Base-by-base conservation (phyloP, 2,797 vertebrate genomes). In the Phoeniculus purpureus region DNA sequence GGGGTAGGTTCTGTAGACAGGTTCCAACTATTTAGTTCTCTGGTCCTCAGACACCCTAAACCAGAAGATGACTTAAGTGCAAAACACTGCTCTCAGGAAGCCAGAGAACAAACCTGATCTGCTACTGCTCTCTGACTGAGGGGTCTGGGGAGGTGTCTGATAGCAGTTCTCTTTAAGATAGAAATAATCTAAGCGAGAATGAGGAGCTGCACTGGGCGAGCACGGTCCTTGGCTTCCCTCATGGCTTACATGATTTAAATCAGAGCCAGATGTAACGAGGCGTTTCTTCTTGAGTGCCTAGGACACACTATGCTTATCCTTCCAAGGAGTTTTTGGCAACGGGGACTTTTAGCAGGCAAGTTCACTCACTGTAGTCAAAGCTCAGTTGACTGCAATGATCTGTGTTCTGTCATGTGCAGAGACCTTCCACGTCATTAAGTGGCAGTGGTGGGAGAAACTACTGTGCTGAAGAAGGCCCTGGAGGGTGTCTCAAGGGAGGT, bases 371-470 rank as follows among this genome's bases (percentile, higher is more conserved):
- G 23, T 62, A 67, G 62, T 34, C 12, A 9, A 80, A 82, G 19
- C 43, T 83, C 17, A 48, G 9, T 90, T 85, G 87, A 56, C 12
- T 83, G 73, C 85, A 88, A 64, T 66, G 80, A 81, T 80, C 51
- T 2, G 3, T 88, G 12, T 59, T 79, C n/a, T 93, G 71, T 87
- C 45, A 59, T 67, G 60, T 88, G 51, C n/a, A 72, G 81, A 87
- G 48, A 88, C 26, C 43, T 86, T 94, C 66, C 37, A 19, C 37
- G 43, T 62, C 79, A 50, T 87, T 72, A 87, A 82, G 43, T 92
- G 85, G 87, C 80, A 79, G 85, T 66, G 70, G 56, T 86, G 55
- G 62, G 56, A 95, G 93, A 80, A 90, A 79, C 82, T 61, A 84
- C 12, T 62, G 79, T 45, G 62, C 71, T 79, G 87, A 73, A 85